Conservation (phyloP, 2,888 invertebrate species). For the Dinocampus coccinellae region DNA sequence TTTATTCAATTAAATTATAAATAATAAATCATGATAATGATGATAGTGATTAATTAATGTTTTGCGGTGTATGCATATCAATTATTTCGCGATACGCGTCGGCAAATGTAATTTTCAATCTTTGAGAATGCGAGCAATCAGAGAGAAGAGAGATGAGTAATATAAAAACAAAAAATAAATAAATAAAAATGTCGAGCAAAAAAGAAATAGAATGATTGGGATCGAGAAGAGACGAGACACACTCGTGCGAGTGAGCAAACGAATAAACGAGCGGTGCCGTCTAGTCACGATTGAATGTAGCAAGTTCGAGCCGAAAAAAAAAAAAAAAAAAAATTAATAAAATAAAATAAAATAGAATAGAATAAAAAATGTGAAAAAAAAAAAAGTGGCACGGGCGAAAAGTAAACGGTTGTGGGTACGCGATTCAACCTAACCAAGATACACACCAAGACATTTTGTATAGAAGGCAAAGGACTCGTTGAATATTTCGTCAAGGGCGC, state of each 20-base stretch:
- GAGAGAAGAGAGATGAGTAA: too few relatives aligned
- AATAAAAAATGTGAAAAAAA: conserved; percentile 2
- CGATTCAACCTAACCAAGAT: conserved; percentile 32
- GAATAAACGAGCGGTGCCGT: conserved; percentile 3
- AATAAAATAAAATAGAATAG: not conserved
- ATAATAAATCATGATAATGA: not conserved
- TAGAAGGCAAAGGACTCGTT: conserved; percentile 24
- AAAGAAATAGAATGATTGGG: not conserved
- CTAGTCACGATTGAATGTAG: conserved; percentile 21
- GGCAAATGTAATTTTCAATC: not conserved
- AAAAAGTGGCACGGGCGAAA: conserved; percentile 35
- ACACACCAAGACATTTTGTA: conserved; percentile 9
- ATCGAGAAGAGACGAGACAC: not conserved
- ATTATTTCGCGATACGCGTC: not conserved
- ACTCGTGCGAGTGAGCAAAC: not conserved
- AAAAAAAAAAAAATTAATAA: not conserved
- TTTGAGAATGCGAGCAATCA: not conserved
- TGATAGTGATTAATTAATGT: not conserved
- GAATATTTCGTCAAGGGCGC: conserved; percentile 27
- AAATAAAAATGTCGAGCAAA: not conserved
- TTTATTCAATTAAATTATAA: not conserved
- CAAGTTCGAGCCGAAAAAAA: not conserved
- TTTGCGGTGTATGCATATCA: not conserved
- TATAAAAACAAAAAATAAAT: too few relatives aligned
- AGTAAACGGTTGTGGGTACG: conserved; percentile 36